Evolutionary conservation across 1,140 invertebrate genomes (phyloP).

Genomic region (Macrostomum lignano): DNA sequence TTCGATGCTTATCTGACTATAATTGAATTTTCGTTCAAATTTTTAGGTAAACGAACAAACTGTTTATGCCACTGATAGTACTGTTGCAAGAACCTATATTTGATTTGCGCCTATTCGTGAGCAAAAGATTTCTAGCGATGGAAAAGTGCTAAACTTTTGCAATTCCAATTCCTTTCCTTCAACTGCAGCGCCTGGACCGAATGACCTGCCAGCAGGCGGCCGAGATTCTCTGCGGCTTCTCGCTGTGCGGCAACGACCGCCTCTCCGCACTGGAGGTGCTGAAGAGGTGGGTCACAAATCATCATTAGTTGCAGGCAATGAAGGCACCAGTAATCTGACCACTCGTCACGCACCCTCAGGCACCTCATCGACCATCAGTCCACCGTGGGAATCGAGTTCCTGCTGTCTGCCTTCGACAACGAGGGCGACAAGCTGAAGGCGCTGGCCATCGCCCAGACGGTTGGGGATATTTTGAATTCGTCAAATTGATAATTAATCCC

Average conservation of each 20-base stretch:
- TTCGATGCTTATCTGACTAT: too few species aligned
- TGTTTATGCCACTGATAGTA: too few species aligned
- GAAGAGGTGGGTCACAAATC: slow-evolving; percentile 15
- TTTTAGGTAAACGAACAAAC: too few species aligned
- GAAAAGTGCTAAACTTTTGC: too few species aligned
- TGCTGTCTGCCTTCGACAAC: slow-evolving; percentile 18
- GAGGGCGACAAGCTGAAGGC: slow-evolving; percentile 18
- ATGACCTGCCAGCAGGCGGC: slow-evolving; percentile 20
- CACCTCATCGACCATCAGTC: slow-evolving; percentile 15
- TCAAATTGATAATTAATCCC: slow-evolving; percentile 3
- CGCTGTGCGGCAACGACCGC: slow-evolving; percentile 16
- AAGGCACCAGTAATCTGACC: neutral
- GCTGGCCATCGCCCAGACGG: slow-evolving; percentile 17
- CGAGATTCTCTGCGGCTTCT: slow-evolving; percentile 14
- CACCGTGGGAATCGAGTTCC: slow-evolving; percentile 17
- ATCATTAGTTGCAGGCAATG: neutral
- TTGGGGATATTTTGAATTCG: slow-evolving; percentile 8
- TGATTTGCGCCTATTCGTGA: too few species aligned
- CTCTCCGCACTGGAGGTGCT: slow-evolving; percentile 15
- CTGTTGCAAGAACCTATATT: too few species aligned
- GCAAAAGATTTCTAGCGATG: too few species aligned
- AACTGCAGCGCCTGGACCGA: slow-evolving; percentile 18
- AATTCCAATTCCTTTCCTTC: too few species aligned
- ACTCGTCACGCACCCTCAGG: slow-evolving; percentile 8
- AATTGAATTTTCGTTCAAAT: too few species aligned